Evolutionary conservation across 1,140 invertebrate species (phyloP).

Genomic region (Orius laevigatus): DNA sequence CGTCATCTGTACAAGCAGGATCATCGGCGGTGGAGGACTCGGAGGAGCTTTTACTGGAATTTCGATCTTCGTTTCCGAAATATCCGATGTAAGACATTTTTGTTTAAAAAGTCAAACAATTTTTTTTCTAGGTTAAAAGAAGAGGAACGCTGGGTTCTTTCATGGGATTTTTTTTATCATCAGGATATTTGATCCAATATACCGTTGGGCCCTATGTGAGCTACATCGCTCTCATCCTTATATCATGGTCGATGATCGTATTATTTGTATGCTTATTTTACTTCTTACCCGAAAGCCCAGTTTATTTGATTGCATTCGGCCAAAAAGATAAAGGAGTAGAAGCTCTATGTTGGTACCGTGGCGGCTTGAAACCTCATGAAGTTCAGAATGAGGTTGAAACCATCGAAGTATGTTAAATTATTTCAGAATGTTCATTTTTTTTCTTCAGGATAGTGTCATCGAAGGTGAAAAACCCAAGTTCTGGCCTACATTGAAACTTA

Average conservation of each 20-base stretch:
- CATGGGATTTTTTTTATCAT: neutral
- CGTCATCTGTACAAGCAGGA: neutral
- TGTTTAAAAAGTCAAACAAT: no score
- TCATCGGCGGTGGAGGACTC: neutral
- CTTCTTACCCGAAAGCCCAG: constrained; percentile 17
- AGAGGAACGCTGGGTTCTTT: constrained; percentile 5
- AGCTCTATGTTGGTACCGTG: constrained; percentile 5
- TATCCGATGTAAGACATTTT: neutral
- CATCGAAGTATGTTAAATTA: no score
- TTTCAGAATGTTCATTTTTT: no score
- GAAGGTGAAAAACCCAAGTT: no score
- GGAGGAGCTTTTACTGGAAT: neutral
- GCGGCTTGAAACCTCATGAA: neutral
- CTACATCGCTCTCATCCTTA: neutral
- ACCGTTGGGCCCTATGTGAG: neutral
- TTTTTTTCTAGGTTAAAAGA: neutral
- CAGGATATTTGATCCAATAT: constrained; percentile 3
- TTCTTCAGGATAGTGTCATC: no score
- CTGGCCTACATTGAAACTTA: no score
- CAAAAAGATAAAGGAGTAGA: constrained; percentile 30
- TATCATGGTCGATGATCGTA: neutral
- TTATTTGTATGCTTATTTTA: constrained; percentile 1
- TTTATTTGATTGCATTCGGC: constrained; percentile 13
- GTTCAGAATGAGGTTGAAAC: no score
- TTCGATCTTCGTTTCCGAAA: neutral